Evolutionary conservation across 2,888 invertebrate species (phyloP).

Genomic region (Agonopterix arenella): DNA sequence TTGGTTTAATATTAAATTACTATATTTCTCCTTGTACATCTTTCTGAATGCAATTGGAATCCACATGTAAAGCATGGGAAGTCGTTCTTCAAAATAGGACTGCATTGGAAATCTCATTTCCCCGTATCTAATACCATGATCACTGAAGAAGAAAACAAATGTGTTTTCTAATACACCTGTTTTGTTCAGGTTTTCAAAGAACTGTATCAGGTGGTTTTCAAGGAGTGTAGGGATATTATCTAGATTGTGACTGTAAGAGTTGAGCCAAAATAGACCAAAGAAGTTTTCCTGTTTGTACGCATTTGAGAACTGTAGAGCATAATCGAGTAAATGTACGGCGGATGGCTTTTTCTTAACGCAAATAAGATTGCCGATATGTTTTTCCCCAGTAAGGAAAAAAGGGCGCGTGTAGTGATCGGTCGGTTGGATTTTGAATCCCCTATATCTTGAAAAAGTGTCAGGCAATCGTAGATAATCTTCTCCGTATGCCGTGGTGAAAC

Average conservation of each 20-base stretch:
- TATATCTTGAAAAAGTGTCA: constrained; percentile 76
- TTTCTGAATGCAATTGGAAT: constrained; percentile 78
- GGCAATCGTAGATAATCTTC: constrained; percentile 82
- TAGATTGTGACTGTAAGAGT: constrained; percentile 83
- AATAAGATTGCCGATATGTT: constrained; percentile 51
- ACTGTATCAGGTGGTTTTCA: constrained; percentile 75
- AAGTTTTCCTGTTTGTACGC: constrained; percentile 77
- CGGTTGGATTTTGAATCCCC: constrained; percentile 83
- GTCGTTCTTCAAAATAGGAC: constrained; percentile 86
- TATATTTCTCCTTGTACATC: constrained; percentile 70
- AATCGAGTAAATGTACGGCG: constrained; percentile 80
- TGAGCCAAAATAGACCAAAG: constrained; percentile 87
- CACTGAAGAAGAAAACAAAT: constrained; percentile 83
- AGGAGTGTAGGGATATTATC: constrained; percentile 79
- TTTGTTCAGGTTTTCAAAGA: constrained; percentile 70
- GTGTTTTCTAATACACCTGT: constrained; percentile 78
- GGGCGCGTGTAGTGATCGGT: constrained; percentile 89
- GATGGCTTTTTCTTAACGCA: constrained; percentile 68
- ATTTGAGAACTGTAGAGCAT: constrained; percentile 78
- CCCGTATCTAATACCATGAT: constrained; percentile 86
- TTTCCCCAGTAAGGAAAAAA: constrained; percentile 80
- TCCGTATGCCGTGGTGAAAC: constrained; percentile 85
- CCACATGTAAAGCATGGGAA: constrained; percentile 85
- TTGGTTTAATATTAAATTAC: constrained; percentile 78
- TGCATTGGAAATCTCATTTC: constrained; percentile 79